Conservation (phyloP, 30 jellyfish, hydroid and myxozoan species). For the Cassiopea xamachana region DNA sequence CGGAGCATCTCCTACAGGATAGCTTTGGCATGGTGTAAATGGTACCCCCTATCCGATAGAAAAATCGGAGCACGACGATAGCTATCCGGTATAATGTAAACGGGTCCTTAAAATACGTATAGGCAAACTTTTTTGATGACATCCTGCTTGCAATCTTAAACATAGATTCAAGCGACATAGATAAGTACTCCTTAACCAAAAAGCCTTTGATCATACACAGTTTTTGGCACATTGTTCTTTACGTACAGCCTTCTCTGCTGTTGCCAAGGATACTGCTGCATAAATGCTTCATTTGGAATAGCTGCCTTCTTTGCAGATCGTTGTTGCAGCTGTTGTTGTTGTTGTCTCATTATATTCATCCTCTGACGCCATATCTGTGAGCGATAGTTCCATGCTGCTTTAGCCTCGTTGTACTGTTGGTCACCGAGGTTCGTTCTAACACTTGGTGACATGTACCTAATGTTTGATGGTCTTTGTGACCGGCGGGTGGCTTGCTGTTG, state of each 20-base stretch:
- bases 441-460: neutral
- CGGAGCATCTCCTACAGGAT: no score
- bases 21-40: no score
- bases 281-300: neutral
- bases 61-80: no score
- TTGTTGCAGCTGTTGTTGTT: slow-evolving; percentile 14
- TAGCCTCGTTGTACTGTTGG: slow-evolving; percentile 40
- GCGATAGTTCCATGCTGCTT: slow-evolving; percentile 76
- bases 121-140: no score
- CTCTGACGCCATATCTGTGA: slow-evolving; percentile 67
- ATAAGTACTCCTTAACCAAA: neutral
- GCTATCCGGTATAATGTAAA: no score
- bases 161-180: neutral
- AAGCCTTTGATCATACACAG: neutral
- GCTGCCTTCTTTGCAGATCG: slow-evolving; percentile 27
- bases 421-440: neutral
- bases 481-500: slow-evolving; percentile 48
- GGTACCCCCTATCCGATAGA: no score
- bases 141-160: neutral
- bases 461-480: neutral
- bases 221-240: neutral
- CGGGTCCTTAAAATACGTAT: neutral
- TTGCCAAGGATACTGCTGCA: slow-evolving; percentile 6
- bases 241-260: slow-evolving; percentile 19
- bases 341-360: slow-evolving; percentile 12